Percentiles rank a stretch among this genome's conserved stretches.
Evolutionary conservation across 2,113 vertebrate species (phyloP).

Genomic region (Sphyrna mokarran): DNA sequence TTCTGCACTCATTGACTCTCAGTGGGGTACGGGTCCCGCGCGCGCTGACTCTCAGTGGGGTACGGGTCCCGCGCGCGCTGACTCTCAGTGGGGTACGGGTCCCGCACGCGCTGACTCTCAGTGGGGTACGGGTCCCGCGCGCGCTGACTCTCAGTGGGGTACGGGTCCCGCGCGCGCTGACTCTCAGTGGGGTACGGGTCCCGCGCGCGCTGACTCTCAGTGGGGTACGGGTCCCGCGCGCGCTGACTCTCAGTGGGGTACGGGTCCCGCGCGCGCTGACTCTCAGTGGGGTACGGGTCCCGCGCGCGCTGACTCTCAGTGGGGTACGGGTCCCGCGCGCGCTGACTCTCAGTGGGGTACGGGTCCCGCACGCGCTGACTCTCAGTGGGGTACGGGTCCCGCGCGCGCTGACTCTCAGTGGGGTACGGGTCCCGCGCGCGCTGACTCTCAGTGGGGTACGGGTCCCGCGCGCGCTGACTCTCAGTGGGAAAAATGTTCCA

Average conservation of each 20-base stretch:
- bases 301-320: no score
- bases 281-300: no score
- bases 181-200: no score
- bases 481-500: no score
- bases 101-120: neutral
- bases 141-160: neutral
- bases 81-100: neutral
- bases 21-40: neutral
- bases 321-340: no score
- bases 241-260: neutral
- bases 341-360: no score
- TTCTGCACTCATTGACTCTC: neutral
- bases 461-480: no score
- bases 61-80: neutral
- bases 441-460: no score
- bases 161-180: neutral
- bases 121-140: neutral
- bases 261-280: neutral
- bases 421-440: no score
- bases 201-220: neutral
- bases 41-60: neutral
- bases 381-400: no score
- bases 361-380: no score
- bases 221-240: neutral
- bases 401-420: no score